These are phyloP conservation scores for Brachypteracias leptosomus DNA, from an alignment of 2,113 vertebrate genomes.

Conservation along the genomic window DNA sequence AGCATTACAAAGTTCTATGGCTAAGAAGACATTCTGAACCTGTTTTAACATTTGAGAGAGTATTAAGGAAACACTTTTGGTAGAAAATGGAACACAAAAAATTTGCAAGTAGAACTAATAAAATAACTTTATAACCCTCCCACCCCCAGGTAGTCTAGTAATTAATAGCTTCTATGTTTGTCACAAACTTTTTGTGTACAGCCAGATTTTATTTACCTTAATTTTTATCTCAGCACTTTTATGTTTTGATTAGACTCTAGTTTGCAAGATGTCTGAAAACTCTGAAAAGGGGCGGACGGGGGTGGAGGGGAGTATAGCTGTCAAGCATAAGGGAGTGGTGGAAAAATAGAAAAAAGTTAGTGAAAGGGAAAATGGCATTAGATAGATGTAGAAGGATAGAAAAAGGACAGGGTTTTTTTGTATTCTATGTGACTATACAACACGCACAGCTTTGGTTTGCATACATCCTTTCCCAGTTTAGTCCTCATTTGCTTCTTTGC, in stretches of 20 bases:
- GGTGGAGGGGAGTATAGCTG: not conserved
- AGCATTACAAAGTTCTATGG: not conserved
- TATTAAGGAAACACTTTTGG: not conserved
- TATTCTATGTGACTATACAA: not conserved
- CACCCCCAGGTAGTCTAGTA: not conserved
- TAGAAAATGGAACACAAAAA: not conserved
- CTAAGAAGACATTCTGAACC: not conserved
- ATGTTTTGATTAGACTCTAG: not conserved
- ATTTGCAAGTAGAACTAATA: not conserved
- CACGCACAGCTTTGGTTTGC: not conserved
- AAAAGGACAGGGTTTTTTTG: not conserved
- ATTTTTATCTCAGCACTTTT: not conserved
- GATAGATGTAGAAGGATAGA: not conserved
- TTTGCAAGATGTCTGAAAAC: not conserved
- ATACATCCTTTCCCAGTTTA: not conserved
- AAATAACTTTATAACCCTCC: not conserved
- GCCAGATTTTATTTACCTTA: not conserved
- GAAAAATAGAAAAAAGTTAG: not conserved
- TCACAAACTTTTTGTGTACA: not conserved
- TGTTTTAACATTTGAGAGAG: not conserved
- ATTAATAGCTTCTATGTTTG: not conserved
- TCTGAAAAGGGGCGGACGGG: not conserved
- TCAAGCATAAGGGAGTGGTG: not conserved
- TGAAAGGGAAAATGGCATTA: not conserved
- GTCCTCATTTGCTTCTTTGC: not conserved